A percentile compares a stretch with the other conserved stretches of the same genome.
Conservation (phyloP, 64 coral and sea anemone species). For the Hydrozoanthus tunicans region DNA sequence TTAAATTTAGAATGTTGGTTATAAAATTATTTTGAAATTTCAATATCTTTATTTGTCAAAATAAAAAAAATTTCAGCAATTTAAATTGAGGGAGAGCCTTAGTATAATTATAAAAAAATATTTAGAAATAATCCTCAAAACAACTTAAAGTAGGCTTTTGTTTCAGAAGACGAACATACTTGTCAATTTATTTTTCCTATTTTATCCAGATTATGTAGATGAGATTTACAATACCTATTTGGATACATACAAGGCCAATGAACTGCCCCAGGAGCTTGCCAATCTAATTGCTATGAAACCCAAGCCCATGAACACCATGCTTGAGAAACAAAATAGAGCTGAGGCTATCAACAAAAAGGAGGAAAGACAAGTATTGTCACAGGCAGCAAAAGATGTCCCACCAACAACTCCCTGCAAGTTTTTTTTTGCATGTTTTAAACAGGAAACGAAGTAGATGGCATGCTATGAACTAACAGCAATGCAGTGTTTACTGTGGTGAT, state of each 20-base stretch:
- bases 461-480: constrained; percentile 27
- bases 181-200: constrained; percentile 5
- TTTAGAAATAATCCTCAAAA: constrained; percentile 5
- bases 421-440: background rate
- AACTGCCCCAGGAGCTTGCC: constrained; percentile 18
- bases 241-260: constrained; percentile 21
- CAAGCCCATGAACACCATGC: constrained; percentile 66
- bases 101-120: background rate
- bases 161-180: background rate
- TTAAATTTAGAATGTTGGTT: no score
- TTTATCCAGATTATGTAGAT: constrained; percentile 62
- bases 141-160: constrained; percentile 16
- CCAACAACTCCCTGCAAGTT: constrained; percentile 53
- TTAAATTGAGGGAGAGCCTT: background rate
- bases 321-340: constrained; percentile 53
- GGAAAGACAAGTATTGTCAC: constrained; percentile 20
- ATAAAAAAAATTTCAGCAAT: background rate
- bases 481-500: background rate
- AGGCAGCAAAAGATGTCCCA: constrained; percentile 44
- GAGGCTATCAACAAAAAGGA: constrained; percentile 51
- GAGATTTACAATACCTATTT: constrained; percentile 61
- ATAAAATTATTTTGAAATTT: no score
- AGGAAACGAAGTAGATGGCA: constrained; percentile 14
- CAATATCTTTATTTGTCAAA: no score
- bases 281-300: constrained; percentile 46